Base-by-base conservation (phyloP, 37 sponge, comb jelly and placozoan genomes). In the Cliona cf. orientalis region DNA sequence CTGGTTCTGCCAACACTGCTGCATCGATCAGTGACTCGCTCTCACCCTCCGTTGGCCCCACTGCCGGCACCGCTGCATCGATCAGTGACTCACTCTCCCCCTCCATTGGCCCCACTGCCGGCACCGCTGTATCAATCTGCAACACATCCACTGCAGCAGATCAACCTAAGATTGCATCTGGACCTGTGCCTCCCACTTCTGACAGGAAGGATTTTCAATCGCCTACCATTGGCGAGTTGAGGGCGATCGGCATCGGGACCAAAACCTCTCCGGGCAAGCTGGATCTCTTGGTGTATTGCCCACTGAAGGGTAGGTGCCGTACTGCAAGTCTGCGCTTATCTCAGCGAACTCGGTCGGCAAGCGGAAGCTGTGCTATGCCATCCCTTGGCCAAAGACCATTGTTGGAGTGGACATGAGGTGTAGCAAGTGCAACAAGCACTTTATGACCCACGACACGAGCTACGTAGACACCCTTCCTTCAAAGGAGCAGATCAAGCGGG, bases 311-410 rank as follows among this genome's bases (percentile, higher is more conserved):
- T n/a, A n/a, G n/a, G n/a, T n/a, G n/a, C n/a, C n/a, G n/a, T n/a
- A n/a, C n/a, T n/a, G n/a, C n/a, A n/a, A n/a, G n/a, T n/a, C n/a
- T n/a, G n/a, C n/a, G n/a, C n/a, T n/a, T n/a, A n/a, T n/a, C n/a
- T n/a, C n/a, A n/a, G n/a, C n/a, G n/a, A n/a, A n/a, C n/a, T n/a
- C n/a, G n/a, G n/a, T n/a, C n/a, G n/a, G n/a, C n/a, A n/a, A n/a
- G n/a, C n/a, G n/a, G n/a, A n/a, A n/a, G n/a, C n/a, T 75, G 53
- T 75, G 76, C 40, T 75, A 75, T 46, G 59, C 76, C 37, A 29
- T 71, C 64, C 82, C 82, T 81, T 71, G 82, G 82, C 81, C 17
- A 69, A 81, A n/a, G n/a, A n/a, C n/a, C n/a, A 41, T 71, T 34
- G 55, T 69, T 34, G 71, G 71, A 46, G 59, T 80, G 60, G 71